Conservation (phyloP, 2,113 vertebrate genomes). For the Colaptes auratus region DNA sequence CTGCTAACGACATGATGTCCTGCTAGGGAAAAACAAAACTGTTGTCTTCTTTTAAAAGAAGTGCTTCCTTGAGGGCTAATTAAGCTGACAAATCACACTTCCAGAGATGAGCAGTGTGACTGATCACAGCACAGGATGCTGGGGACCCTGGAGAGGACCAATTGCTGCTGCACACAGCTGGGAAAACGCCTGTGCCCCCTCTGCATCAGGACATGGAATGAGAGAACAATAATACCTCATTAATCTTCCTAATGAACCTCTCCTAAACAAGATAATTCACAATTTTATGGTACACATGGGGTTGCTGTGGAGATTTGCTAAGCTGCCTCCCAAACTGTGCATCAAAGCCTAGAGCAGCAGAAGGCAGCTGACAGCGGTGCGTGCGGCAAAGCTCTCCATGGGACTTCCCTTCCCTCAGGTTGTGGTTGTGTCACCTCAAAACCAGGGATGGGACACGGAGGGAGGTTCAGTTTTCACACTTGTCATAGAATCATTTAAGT, state of each 20-base stretch:
- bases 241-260: slow-evolving; percentile 58
- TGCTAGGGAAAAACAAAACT: slow-evolving; percentile 56
- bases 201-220: neutral
- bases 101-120: slow-evolving; percentile 24
- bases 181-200: slow-evolving; percentile 24
- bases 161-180: slow-evolving; percentile 29
- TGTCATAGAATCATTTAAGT: too few relatives aligned
- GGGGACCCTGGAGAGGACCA: slow-evolving; percentile 1
- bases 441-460: neutral
- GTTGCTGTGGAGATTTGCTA: slow-evolving; percentile 24
- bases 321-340: neutral
- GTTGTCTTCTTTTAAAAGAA: slow-evolving; percentile 67
- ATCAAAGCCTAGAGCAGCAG: neutral
- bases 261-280: slow-evolving; percentile 38
- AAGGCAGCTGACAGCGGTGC: rapidly evolving
- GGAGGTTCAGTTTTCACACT: rapidly evolving
- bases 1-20: slow-evolving; percentile 46
- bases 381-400: rapidly evolving
- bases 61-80: slow-evolving; percentile 75
- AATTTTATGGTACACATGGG: neutral
- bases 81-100: slow-evolving; percentile 68
- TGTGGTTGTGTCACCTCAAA: rapidly evolving
- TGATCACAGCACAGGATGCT: neutral
- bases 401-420: neutral
- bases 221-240: slow-evolving; percentile 18